Conservation (phyloP, 1,140 invertebrate genomes). For the Eufriesea mexicana region DNA sequence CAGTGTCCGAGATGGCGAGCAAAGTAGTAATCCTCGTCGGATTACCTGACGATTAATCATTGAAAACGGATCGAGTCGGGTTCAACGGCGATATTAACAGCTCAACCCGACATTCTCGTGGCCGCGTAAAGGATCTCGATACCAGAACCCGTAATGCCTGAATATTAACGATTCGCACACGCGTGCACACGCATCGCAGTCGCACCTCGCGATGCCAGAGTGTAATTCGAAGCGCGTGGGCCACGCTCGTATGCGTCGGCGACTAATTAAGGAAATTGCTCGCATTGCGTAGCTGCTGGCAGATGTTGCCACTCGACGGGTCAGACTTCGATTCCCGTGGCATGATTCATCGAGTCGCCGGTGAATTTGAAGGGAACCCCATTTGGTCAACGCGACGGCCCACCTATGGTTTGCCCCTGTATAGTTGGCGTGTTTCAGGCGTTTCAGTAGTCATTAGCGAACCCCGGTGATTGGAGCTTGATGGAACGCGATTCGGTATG, state of each 20-base stretch:
- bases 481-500: neutral
- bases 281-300: constrained; percentile 48
- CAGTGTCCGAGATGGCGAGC: neutral
- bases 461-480: neutral
- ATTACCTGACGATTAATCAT: constrained; percentile 55
- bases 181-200: neutral
- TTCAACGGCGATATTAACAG: constrained; percentile 35
- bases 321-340: neutral
- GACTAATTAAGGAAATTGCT: constrained; percentile 65
- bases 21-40: constrained; percentile 29
- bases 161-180: constrained; percentile 4
- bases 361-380: constrained; percentile 6
- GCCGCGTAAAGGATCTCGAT: constrained; percentile 45
- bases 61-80: constrained; percentile 40
- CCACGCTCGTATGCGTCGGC: constrained; percentile 7
- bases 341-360: neutral
- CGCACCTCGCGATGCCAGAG: neutral
- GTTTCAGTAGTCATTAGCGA: neutral
- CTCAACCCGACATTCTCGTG: constrained; percentile 35
- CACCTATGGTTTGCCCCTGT: neutral
- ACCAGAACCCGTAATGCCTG: neutral
- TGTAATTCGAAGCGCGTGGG: constrained; percentile 36
- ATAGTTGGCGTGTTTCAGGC: neutral
- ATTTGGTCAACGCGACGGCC: neutral
- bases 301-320: constrained; percentile 12